phyloP scores from a whole-genome alignment of 1,140 invertebrate species.

The Diuraphis noxia region DNA sequence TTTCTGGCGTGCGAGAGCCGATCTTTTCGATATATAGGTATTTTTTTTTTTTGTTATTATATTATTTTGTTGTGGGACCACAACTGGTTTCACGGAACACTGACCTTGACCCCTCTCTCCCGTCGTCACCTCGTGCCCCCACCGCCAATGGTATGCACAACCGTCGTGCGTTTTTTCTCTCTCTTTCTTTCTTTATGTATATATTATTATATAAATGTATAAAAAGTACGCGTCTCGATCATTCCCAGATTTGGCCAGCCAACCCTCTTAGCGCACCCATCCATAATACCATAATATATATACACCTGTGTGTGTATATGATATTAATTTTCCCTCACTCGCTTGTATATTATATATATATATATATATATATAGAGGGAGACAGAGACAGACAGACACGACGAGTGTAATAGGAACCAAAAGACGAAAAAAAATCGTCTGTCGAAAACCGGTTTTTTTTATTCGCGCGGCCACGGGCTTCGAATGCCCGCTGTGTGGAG shows the following conservation, averaged over 20 bases:
- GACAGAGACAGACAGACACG: background rate
- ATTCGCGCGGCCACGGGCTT: background rate
- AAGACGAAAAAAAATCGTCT: background rate
- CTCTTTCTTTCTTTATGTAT: background rate
- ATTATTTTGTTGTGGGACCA: slow-evolving; percentile 2
- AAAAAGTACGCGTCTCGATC: background rate
- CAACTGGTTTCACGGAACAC: slow-evolving; percentile 44
- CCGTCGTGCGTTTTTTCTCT: slow-evolving; percentile 18
- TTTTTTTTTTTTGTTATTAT: background rate
- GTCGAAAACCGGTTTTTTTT: slow-evolving; percentile 23
- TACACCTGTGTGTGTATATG: background rate
- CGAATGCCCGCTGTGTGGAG: background rate
- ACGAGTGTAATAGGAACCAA: background rate
- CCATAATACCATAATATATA: background rate
- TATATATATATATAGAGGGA: background rate
- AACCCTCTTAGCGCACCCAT: slow-evolving; percentile 25
- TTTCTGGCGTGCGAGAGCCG: background rate
- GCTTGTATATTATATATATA: background rate
- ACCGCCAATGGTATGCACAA: slow-evolving; percentile 16
- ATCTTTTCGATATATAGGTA: background rate
- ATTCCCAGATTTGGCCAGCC: slow-evolving; percentile 21
- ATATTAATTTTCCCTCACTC: background rate
- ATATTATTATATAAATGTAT: background rate
- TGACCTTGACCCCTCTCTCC: slow-evolving; percentile 44
- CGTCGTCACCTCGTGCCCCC: slow-evolving; percentile 10